Evolutionary conservation across 2,888 invertebrate genomes (phyloP).

Genomic region (Craniophora ligustri): DNA sequence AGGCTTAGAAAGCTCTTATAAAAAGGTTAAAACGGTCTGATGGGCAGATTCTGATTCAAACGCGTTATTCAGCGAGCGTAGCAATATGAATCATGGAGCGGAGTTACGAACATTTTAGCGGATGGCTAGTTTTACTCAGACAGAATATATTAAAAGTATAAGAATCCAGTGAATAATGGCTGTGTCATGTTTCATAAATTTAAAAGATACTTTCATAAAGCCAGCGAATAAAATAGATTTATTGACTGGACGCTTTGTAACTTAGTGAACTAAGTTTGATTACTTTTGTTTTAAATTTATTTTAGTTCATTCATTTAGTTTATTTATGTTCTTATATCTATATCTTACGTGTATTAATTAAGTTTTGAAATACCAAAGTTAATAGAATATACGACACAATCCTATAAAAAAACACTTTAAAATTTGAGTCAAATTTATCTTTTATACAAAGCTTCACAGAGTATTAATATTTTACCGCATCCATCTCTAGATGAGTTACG

Average conservation of each 20-base stretch:
- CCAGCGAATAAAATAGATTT: not conserved
- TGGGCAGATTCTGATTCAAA: conserved; percentile 67
- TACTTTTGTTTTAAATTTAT: too few relatives aligned
- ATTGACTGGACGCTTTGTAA: conserved; percentile 1
- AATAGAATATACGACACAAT: too few relatives aligned
- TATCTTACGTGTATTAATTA: too few relatives aligned
- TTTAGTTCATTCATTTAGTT: too few relatives aligned
- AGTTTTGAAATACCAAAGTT: too few relatives aligned
- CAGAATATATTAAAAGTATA: conserved; percentile 18
- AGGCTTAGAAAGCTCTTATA: conserved; percentile 35
- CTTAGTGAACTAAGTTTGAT: not conserved
- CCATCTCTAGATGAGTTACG: conserved; percentile 48
- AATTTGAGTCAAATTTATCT: too few relatives aligned
- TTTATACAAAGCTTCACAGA: not conserved
- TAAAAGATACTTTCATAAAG: not conserved
- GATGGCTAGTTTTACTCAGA: conserved; percentile 23
- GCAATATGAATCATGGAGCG: conserved; percentile 65
- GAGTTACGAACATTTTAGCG: conserved; percentile 53
- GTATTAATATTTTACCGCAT: conserved; percentile 59
- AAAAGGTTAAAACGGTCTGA: conserved; percentile 60
- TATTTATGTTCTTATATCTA: too few relatives aligned
- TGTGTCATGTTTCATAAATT: conserved; percentile 13
- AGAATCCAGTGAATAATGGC: conserved; percentile 27
- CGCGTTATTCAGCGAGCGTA: conserved; percentile 66
- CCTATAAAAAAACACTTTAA: too few relatives aligned